These are phyloP conservation scores for Sorex maritimensis DNA, from an alignment of 2,797 vertebrate genomes.

Conservation along the genomic window DNA sequence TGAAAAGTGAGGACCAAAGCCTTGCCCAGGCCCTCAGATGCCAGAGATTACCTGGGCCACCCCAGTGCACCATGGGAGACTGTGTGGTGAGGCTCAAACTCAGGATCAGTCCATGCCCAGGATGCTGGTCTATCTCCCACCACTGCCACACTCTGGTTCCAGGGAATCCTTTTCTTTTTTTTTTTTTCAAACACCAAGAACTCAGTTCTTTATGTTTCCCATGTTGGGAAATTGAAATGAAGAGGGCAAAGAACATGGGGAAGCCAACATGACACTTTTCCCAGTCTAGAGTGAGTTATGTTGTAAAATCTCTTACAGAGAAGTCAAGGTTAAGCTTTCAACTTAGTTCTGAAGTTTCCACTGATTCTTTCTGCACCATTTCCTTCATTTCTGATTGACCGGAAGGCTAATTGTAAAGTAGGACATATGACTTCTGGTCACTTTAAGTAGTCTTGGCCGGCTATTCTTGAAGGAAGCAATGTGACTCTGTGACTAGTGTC, in stretches of 20 bases:
- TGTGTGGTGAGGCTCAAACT: no score
- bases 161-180: slow-evolving; percentile 37
- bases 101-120: no score
- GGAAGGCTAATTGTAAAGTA: background rate
- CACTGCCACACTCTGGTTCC: no score
- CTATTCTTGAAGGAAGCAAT: slow-evolving; percentile 75
- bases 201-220: slow-evolving; percentile 36
- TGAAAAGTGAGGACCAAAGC: no score
- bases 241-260: background rate
- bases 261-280: background rate
- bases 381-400: background rate
- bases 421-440: slow-evolving; percentile 4
- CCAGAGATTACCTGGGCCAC: no score
- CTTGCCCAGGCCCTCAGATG: no score
- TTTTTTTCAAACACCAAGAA: slow-evolving; percentile 27
- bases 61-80: no score
- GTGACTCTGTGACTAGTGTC: slow-evolving; percentile 71
- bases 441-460: slow-evolving; percentile 73
- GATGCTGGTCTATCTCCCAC: no score
- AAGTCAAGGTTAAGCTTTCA: slow-evolving; percentile 50
- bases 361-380: background rate
- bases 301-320: slow-evolving; percentile 38
- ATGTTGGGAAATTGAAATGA: slow-evolving; percentile 39
- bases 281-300: background rate
- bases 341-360: slow-evolving; percentile 18